Evolutionary conservation across 2,113 vertebrate genomes (phyloP).

Genomic region (Cephalopholis sonnerati): DNA sequence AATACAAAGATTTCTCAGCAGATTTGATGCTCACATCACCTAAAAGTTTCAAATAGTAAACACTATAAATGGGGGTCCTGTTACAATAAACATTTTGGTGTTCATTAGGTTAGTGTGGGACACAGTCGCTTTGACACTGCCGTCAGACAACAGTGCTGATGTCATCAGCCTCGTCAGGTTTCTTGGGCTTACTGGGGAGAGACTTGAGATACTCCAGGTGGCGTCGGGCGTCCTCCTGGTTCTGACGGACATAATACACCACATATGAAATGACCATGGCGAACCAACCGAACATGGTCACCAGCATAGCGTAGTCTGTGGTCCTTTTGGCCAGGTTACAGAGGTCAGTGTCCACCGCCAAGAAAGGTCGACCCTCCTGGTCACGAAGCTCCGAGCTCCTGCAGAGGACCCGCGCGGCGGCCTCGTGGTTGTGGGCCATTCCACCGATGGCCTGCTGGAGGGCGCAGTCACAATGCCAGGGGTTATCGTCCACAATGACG

Average conservation of each 20-base stretch:
- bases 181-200: constrained; percentile 98
- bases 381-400: constrained; percentile 94
- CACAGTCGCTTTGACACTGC: constrained; percentile 29
- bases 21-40: constrained; percentile 45
- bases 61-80: constrained; percentile 58
- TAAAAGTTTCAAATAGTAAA: constrained; percentile 57
- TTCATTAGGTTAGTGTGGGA: constrained; percentile 25
- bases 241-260: constrained; percentile 98
- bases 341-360: constrained; percentile 94
- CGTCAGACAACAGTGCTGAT: constrained; percentile 97
- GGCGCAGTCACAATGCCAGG: constrained; percentile 98
- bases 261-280: constrained; percentile 99
- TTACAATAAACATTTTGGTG: constrained; percentile 56
- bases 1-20: constrained; percentile 53
- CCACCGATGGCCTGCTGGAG: constrained; percentile 96
- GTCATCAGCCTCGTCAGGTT: constrained; percentile 95
- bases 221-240: constrained; percentile 96
- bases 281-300: constrained; percentile 99
- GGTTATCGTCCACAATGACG: constrained; percentile 95
- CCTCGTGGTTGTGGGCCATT: constrained; percentile 96
- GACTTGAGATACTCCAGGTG: constrained; percentile 99
- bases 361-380: constrained; percentile 92
- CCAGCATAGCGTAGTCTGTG: constrained; percentile 98
- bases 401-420: constrained; percentile 92
- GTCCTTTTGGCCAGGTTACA: constrained; percentile 98